Conservation (phyloP, 1,140 invertebrate genomes). For the Rhyzopertha dominica region DNA sequence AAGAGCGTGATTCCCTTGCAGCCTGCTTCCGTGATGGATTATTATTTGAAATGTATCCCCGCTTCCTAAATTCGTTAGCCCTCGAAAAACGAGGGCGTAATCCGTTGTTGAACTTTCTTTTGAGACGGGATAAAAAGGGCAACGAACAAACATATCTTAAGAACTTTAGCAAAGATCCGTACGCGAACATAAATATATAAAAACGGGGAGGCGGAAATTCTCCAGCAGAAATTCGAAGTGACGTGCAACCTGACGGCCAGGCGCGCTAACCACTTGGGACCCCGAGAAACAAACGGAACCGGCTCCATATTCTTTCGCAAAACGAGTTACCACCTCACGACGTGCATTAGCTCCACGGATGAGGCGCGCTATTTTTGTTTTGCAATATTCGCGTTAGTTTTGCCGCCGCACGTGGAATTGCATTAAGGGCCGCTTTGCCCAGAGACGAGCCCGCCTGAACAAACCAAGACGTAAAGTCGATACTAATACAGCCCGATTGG, state of each 20-base stretch:
- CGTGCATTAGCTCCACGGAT: too few relatives aligned
- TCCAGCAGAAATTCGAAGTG: constrained; percentile 20
- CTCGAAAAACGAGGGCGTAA: background rate
- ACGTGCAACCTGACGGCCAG: constrained; percentile 11
- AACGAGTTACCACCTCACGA: too few relatives aligned
- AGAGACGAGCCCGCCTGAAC: constrained; percentile 2
- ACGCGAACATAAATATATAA: constrained; percentile 22
- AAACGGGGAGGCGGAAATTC: constrained; percentile 19
- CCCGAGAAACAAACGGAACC: constrained; percentile 17
- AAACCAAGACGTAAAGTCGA: constrained; percentile 8
- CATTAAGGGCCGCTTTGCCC: constrained; percentile 5
- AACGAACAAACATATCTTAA: constrained; percentile 15
- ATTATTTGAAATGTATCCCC: too few relatives aligned
- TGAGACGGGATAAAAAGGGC: constrained; percentile 14
- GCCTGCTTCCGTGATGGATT: background rate
- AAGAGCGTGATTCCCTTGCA: constrained; percentile 3
- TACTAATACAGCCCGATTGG: constrained; percentile 17
- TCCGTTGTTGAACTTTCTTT: constrained; percentile 13
- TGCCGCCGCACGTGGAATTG: constrained; percentile 4
- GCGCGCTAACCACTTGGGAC: constrained; percentile 14
- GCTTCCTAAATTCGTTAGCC: constrained; percentile 3
- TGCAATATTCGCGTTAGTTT: constrained; percentile 7
- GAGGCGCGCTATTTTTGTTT: too few relatives aligned
- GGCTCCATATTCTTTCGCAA: too few relatives aligned
- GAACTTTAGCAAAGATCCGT: constrained; percentile 14